A percentile compares a stretch with the other conserved stretches of the same genome.
These are phyloP conservation scores for Eristalis pertinax DNA, from an alignment of 2,888 invertebrate species.

Conservation along the genomic window DNA sequence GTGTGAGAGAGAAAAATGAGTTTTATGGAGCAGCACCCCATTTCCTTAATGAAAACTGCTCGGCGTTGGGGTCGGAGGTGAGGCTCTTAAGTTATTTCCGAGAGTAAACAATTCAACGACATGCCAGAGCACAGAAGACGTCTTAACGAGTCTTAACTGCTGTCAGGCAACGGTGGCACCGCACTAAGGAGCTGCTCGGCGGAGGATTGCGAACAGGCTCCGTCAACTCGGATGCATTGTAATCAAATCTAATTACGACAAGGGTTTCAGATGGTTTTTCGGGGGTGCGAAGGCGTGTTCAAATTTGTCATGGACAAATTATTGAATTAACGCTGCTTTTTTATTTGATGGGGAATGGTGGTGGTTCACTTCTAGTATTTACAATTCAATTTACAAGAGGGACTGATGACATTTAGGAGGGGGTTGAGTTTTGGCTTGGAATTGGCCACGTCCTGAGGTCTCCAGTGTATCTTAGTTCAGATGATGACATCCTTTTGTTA, in stretches of 20 bases:
- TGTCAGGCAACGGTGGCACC: constrained; percentile 52
- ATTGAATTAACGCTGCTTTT: not conserved
- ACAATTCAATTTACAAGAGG: too few species aligned
- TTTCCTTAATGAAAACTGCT: constrained; percentile 67
- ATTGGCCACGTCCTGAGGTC: too few species aligned
- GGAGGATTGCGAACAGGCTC: constrained; percentile 18
- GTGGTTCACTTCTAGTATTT: too few species aligned
- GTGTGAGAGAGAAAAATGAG: constrained; percentile 53
- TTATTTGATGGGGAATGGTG: too few species aligned
- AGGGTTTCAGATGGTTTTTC: not conserved
- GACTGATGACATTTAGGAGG: too few species aligned
- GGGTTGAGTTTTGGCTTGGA: too few species aligned
- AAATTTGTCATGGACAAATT: not conserved
- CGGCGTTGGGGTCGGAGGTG: not conserved
- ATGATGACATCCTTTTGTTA: too few species aligned
- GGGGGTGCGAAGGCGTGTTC: not conserved
- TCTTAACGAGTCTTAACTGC: constrained; percentile 51
- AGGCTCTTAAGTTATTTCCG: constrained; percentile 43
- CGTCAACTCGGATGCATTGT: constrained; percentile 48
- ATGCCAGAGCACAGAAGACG: not conserved
- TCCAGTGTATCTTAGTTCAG: too few species aligned
- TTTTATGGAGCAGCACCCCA: constrained; percentile 70
- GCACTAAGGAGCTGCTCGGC: not conserved
- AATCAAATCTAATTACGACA: constrained; percentile 54
- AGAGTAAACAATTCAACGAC: constrained; percentile 42